Percentiles rank a stretch among this genome's conserved stretches.
Conservation (phyloP, 2,888 invertebrate species). For the Stramonita haemastoma region DNA sequence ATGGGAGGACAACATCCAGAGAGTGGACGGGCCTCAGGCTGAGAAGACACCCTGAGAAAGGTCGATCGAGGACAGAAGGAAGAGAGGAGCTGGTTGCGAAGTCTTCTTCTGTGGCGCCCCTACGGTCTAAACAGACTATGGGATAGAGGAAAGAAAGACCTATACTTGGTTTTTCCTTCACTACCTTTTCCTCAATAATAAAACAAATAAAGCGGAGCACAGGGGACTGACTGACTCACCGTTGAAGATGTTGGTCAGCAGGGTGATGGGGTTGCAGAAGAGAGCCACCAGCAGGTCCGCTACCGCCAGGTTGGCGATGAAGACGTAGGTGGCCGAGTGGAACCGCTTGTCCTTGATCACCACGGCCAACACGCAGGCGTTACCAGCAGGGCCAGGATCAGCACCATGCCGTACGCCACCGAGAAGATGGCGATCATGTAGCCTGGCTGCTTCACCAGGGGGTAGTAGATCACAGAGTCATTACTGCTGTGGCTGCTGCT, state of each 20-base stretch:
- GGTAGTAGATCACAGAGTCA: constrained; percentile 33
- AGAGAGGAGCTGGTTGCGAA: no score
- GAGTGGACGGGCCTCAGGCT: no score
- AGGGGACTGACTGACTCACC: constrained; percentile 52
- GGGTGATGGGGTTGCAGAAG: constrained; percentile 59
- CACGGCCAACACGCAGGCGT: constrained; percentile 72
- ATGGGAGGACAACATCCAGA: no score
- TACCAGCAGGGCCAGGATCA: constrained; percentile 72
- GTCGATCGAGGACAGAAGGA: no score
- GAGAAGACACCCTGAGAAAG: no score
- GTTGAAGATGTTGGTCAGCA: constrained; percentile 57
- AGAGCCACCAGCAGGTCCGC: constrained; percentile 64
- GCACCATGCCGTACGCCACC: constrained; percentile 70
- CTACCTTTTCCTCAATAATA: no score
- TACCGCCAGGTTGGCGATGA: constrained; percentile 65
- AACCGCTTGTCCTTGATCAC: constrained; percentile 71
- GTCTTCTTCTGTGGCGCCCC: no score
- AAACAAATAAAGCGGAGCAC: no score
- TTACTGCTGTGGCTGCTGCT: background rate
- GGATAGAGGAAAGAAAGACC: no score
- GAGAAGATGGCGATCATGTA: constrained; percentile 61
- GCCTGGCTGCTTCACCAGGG: constrained; percentile 55
- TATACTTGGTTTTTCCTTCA: no score
- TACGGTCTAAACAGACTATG: no score
- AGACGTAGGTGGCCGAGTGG: constrained; percentile 73